phyloP scores from a whole-genome alignment of 1,140 invertebrate species.

The Drosophila kohkoa region DNA sequence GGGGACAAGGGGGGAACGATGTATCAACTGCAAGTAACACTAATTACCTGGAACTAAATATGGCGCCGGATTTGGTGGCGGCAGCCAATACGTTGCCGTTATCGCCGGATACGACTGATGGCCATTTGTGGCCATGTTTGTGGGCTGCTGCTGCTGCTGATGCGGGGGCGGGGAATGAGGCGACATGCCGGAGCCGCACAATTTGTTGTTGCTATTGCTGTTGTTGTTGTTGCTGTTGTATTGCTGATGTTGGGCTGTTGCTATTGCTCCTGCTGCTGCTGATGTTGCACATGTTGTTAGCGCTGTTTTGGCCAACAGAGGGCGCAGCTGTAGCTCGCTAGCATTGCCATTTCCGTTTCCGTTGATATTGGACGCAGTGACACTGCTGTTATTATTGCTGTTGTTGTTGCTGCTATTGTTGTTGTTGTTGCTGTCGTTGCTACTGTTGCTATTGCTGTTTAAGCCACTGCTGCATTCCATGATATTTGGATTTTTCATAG shows the following conservation, averaged over 20 bases:
- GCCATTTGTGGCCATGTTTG: slow-evolving; percentile 84
- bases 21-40: slow-evolving; percentile 65
- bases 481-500: slow-evolving; percentile 82
- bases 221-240: slow-evolving; percentile 40
- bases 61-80: slow-evolving; percentile 90
- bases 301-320: slow-evolving; percentile 52
- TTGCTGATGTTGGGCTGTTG: slow-evolving; percentile 30
- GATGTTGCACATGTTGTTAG: slow-evolving; percentile 59
- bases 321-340: slow-evolving; percentile 57
- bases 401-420: slow-evolving; percentile 49
- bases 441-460: slow-evolving; percentile 60
- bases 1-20: not conserved
- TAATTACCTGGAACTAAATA: slow-evolving; percentile 91
- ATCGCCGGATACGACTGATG: slow-evolving; percentile 89
- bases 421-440: slow-evolving; percentile 50
- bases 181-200: slow-evolving; percentile 53
- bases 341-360: slow-evolving; percentile 79
- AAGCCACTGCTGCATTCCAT: slow-evolving; percentile 72
- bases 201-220: slow-evolving; percentile 56
- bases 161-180: slow-evolving; percentile 56
- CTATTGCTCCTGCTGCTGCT: slow-evolving; percentile 32
- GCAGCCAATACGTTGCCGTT: slow-evolving; percentile 92
- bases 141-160: slow-evolving; percentile 61
- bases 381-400: slow-evolving; percentile 43
- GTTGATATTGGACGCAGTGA: slow-evolving; percentile 66